Conservation (phyloP, 1,140 invertebrate species). For the Macrostomum lignano region DNA sequence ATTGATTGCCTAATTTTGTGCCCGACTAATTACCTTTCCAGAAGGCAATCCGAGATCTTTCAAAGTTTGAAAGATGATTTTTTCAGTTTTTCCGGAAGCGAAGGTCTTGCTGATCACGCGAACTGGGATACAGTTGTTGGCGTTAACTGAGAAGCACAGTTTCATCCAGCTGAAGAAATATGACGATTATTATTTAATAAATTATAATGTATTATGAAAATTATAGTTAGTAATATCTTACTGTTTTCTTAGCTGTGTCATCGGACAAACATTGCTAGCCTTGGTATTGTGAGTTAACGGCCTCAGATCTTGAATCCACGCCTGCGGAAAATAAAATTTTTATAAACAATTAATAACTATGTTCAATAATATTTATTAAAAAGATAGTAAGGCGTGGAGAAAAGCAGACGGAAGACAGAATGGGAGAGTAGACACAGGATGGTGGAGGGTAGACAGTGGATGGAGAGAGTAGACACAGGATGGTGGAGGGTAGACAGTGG, state of each 20-base stretch:
- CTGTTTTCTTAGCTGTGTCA: constrained; percentile 87
- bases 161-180: constrained; percentile 71
- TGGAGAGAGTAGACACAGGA: too few species aligned
- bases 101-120: constrained; percentile 85
- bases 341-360: constrained; percentile 11
- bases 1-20: too few species aligned
- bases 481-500: too few species aligned
- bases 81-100: constrained; percentile 77
- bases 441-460: too few species aligned
- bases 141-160: constrained; percentile 61
- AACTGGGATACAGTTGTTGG: constrained; percentile 75
- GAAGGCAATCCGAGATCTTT: constrained; percentile 66
- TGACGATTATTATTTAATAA: background rate
- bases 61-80: constrained; percentile 81
- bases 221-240: constrained; percentile 32
- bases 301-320: constrained; percentile 62
- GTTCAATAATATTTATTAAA: too few species aligned
- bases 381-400: too few species aligned
- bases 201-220: background rate
- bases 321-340: constrained; percentile 34
- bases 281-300: constrained; percentile 81
- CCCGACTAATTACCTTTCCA: constrained; percentile 65
- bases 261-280: constrained; percentile 70
- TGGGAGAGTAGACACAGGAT: too few species aligned
- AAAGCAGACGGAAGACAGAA: too few species aligned